Conservation (phyloP, 2,888 invertebrate genomes). For the Sussaba pulchella region DNA sequence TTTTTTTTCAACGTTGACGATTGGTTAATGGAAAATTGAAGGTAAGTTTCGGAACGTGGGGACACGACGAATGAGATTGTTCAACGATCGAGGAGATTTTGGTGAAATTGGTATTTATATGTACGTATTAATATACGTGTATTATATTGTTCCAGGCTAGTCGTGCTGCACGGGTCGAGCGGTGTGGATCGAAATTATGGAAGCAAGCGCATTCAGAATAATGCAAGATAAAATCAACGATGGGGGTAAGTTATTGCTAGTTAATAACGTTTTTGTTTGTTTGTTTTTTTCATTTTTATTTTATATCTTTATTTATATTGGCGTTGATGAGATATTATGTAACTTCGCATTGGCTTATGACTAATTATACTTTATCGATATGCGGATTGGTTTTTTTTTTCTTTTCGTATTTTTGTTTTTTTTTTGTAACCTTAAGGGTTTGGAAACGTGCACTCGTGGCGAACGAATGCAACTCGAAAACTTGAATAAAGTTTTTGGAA, state of each 20-base stretch:
- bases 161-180: conserved; percentile 47
- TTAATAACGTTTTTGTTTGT: conserved; percentile 12
- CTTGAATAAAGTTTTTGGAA: too few species aligned
- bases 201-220: conserved; percentile 70
- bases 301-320: neutral
- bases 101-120: too few species aligned
- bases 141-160: conserved; percentile 40
- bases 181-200: conserved; percentile 74
- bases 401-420: conserved; percentile 49
- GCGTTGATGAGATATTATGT: conserved; percentile 55
- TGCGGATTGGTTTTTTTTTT: conserved; percentile 42
- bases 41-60: too few species aligned
- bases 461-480: conserved; percentile 3
- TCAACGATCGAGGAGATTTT: conserved; percentile 15
- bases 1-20: too few species aligned
- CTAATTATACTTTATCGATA: conserved; percentile 35
- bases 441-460: conserved; percentile 35
- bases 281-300: neutral
- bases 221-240: conserved; percentile 73
- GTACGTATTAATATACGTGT: neutral
- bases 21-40: too few species aligned
- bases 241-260: conserved; percentile 70
- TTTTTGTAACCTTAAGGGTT: conserved; percentile 69
- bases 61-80: too few species aligned
- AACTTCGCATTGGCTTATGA: conserved; percentile 36